phyloP scores from a whole-genome alignment of 2,797 vertebrate species.

The Pseudochirops cupreus region DNA sequence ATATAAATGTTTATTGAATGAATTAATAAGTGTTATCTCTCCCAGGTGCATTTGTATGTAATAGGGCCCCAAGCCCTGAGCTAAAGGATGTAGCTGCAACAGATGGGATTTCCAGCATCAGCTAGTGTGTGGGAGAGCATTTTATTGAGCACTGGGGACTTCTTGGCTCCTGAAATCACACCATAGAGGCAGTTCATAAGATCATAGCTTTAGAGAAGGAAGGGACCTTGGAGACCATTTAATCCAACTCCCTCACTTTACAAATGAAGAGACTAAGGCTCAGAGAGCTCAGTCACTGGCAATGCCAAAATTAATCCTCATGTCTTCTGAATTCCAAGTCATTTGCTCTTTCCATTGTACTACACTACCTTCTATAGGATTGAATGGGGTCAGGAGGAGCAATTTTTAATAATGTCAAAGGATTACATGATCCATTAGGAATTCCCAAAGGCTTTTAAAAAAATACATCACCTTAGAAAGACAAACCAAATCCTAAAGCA shows the following conservation, averaged over 20 bases:
- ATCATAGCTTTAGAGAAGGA: neutral
- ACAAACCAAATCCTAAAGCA: neutral
- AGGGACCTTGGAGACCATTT: neutral
- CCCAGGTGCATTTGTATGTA: neutral
- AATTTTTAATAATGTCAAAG: neutral
- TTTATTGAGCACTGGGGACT: neutral
- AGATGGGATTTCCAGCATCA: neutral
- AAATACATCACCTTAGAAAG: neutral
- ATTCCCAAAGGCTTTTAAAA: neutral
- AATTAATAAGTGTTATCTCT: neutral
- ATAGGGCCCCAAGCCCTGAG: neutral
- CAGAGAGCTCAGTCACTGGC: neutral
- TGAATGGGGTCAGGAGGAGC: neutral
- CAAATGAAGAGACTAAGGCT: neutral
- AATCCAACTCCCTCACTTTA: neutral
- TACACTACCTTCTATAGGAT: neutral
- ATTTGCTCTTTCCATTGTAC: neutral
- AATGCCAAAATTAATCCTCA: neutral
- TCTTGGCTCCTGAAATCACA: slow-evolving; percentile 1
- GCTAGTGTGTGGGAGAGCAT: neutral
- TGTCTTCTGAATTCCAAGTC: neutral
- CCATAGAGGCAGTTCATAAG: neutral
- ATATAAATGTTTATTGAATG: neutral
- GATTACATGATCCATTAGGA: neutral
- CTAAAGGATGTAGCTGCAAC: neutral